Evolutionary conservation across 2,113 vertebrate genomes (phyloP).

Genomic region (Chrysochloris asiatica): DNA sequence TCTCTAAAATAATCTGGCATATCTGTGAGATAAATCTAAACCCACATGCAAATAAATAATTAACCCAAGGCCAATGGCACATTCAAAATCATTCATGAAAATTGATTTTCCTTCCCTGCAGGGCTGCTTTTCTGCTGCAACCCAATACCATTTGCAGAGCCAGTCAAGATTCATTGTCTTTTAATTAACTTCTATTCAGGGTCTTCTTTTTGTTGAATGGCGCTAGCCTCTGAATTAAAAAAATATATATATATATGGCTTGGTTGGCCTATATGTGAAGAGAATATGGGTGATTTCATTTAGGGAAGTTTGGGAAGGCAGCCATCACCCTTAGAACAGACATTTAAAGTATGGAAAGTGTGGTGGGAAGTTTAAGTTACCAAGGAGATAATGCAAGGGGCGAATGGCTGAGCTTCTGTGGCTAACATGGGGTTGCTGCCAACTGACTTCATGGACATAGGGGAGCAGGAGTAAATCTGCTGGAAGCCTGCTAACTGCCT

Average conservation of each 20-base stretch:
- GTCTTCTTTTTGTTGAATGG: conserved; percentile 33
- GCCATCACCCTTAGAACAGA: not conserved
- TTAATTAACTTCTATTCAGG: not conserved
- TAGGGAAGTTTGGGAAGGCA: conserved; percentile 46
- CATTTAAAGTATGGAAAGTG: conserved; percentile 47
- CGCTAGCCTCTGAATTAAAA: not conserved
- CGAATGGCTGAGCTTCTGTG: conserved; percentile 15
- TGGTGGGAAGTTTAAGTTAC: conserved; percentile 63
- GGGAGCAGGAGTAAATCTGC: conserved; percentile 58
- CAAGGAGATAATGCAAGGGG: not conserved
- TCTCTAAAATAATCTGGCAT: conserved; percentile 70
- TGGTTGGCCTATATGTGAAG: not conserved
- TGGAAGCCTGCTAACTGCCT: conserved; percentile 63
- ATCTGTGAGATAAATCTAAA: conserved; percentile 72
- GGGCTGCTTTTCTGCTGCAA: conserved; percentile 2
- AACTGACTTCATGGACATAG: conserved; percentile 57
- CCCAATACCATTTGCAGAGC: conserved; percentile 23
- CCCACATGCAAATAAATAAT: conserved; percentile 74
- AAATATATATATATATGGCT: conserved; percentile 21
- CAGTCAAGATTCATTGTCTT: not conserved
- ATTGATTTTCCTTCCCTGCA: conserved; percentile 69
- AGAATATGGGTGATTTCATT: conserved; percentile 57
- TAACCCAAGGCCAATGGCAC: conserved; percentile 68
- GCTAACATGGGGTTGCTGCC: conserved; percentile 39
- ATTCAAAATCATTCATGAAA: conserved; percentile 69